Base-by-base conservation (phyloP, 2,797 vertebrate species). In the Sebastes trivittatus region DNA sequence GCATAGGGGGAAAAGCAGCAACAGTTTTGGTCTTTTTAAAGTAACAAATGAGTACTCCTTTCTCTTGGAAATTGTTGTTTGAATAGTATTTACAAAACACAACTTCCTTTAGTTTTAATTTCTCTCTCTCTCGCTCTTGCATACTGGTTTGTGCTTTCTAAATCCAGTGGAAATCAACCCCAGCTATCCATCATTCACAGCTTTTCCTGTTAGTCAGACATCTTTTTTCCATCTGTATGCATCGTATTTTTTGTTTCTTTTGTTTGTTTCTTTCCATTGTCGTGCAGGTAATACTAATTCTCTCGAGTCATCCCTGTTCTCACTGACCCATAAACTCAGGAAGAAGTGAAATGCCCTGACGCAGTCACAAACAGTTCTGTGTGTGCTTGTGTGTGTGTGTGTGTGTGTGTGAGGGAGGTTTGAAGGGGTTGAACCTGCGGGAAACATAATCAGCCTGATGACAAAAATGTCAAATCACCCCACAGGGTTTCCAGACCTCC, bases 401-500 rank as follows among this genome's bases (percentile, higher is more conserved):
- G 32, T 32, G 65, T 8, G 16, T 4, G 25, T 27, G 25, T 25
- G 25, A 4, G 25, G 1, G 56, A 22, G 67, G 80, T 74, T 78
- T 82, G 59, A 66, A 75, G 70, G 79, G 77, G 76, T 74, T 74
- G 78, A 89, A 90, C 88, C 90, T 85, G 71, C 88, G 64, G 89
- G 90, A 92, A 93, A 92, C 85, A 79, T 78, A 92, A 93, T 94
- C 92, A 92, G 88, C 79, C 84, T 92, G 89, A 91, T 92, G 90
- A 93, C 83, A 90, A 94, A 27, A 93, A 93, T 92, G 91, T 92
- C 91, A 92, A 64, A 88, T 91, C 84, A 87, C 76, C 89, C 88
- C 88, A 80, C 82, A 89, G 91, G 91, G 87, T 87, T 84, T 88
- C 78, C 49, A 65, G 86, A 87, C 83, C 87, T 84, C 68, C 79